Evolutionary conservation across 2,797 vertebrate species (phyloP).

Genomic region (Dromococcyx pavoninus): DNA sequence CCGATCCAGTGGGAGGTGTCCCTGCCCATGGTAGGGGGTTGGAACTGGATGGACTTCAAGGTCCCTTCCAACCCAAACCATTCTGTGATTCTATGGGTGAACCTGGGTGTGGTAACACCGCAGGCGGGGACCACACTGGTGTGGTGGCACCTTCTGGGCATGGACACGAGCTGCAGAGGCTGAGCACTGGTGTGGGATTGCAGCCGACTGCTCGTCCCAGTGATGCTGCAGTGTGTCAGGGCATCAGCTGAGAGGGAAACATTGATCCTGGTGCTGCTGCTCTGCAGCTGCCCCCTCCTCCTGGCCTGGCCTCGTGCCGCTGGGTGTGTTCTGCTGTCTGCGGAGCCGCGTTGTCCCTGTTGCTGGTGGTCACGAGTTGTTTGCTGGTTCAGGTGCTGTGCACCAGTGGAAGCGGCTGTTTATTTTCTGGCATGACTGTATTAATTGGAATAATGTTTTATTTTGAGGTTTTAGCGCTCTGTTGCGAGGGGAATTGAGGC

Average conservation of each 20-base stretch:
- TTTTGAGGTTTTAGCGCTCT: neutral
- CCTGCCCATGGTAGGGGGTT: too few species aligned
- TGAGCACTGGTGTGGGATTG: neutral
- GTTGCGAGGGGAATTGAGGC: neutral
- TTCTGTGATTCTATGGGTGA: too few species aligned
- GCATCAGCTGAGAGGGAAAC: neutral
- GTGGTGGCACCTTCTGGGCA: neutral
- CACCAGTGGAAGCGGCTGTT: neutral
- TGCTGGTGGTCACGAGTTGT: neutral
- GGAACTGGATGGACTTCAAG: too few species aligned
- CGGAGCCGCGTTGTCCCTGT: neutral
- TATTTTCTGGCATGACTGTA: neutral
- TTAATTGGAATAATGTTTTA: neutral
- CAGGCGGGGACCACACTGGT: neutral
- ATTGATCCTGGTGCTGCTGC: neutral
- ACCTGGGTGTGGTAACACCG: neutral
- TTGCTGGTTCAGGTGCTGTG: neutral
- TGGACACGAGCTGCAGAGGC: neutral
- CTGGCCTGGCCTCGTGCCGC: fast-evolving
- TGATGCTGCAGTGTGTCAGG: neutral
- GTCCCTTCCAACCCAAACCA: too few species aligned
- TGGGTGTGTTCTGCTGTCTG: neutral
- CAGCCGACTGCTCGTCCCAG: neutral
- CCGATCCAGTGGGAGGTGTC: too few species aligned
- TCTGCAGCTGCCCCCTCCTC: neutral